These are phyloP conservation scores for Cryptotermes secundus DNA, from an alignment of 1,140 invertebrate genomes.

Conservation along the genomic window DNA sequence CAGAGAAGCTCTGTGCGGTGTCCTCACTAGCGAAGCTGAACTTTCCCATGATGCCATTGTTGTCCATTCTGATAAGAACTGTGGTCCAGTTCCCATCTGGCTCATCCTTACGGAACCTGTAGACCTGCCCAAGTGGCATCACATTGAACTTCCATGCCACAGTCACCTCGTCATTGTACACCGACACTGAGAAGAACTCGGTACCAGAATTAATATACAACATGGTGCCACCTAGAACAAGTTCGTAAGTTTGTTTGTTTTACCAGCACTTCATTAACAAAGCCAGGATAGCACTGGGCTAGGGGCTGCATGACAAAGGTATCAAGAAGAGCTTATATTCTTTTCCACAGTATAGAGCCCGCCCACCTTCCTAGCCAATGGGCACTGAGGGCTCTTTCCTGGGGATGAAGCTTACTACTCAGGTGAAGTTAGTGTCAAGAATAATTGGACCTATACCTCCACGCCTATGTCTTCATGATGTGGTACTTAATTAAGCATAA, in stretches of 20 bases:
- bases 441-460: no score
- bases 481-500: no score
- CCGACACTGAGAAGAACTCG: conserved; percentile 66
- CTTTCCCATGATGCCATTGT: background rate
- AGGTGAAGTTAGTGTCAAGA: no score
- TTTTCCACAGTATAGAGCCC: no score
- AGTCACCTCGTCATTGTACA: conserved; percentile 64
- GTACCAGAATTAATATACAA: conserved; percentile 51
- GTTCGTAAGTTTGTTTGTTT: background rate
- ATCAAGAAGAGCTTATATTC: no score
- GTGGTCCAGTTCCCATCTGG: conserved; percentile 68
- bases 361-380: no score
- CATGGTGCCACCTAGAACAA: conserved; percentile 63
- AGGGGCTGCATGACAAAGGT: no score
- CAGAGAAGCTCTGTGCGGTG: background rate
- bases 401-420: no score
- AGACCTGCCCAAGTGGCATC: conserved; percentile 16
- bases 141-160: conserved; percentile 39
- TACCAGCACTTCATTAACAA: no score
- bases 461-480: no score
- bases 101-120: conserved; percentile 58
- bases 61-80: conserved; percentile 47
- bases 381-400: no score
- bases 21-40: background rate
- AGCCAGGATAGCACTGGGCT: no score